Percentiles rank a stretch among this genome's conserved stretches.
Evolutionary conservation across 2,113 vertebrate genomes (phyloP).

Genomic region (Gymnobelideus leadbeateri): DNA sequence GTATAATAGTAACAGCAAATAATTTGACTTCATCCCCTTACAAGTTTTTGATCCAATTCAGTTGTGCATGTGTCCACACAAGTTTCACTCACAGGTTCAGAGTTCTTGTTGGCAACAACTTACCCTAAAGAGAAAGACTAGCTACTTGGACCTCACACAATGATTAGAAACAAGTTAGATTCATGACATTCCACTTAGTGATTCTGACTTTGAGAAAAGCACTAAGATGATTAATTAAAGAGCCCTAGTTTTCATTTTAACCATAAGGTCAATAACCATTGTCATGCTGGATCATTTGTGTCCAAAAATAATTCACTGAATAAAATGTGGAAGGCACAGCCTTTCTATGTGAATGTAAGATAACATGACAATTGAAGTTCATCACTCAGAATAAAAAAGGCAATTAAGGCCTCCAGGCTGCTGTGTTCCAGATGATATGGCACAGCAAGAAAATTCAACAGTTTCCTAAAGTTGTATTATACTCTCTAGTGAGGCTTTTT

Average conservation of each 20-base stretch:
- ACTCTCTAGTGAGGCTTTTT: constrained; percentile 12
- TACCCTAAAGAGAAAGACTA: constrained; percentile 66
- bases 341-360: constrained; percentile 43
- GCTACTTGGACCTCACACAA: constrained; percentile 1
- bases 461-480: constrained; percentile 30
- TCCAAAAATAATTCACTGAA: not conserved
- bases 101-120: constrained; percentile 64
- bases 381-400: constrained; percentile 32
- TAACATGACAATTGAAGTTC: constrained; percentile 17
- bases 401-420: not conserved
- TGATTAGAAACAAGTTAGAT: constrained; percentile 42
- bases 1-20: constrained; percentile 43
- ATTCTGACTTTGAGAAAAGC: constrained; percentile 45
- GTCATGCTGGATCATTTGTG: not conserved
- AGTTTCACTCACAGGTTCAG: not conserved
- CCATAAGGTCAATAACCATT: not conserved
- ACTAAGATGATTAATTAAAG: constrained; percentile 24
- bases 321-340: constrained; percentile 5
- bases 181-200: constrained; percentile 32
- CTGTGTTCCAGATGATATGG: not conserved
- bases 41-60: constrained; percentile 56
- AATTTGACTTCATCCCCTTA: constrained; percentile 29
- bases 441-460: constrained; percentile 18
- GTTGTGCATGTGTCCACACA: constrained; percentile 38
- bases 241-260: constrained; percentile 19